Conservation (phyloP, 2,888 invertebrate species). For the Erebia aethiops region DNA sequence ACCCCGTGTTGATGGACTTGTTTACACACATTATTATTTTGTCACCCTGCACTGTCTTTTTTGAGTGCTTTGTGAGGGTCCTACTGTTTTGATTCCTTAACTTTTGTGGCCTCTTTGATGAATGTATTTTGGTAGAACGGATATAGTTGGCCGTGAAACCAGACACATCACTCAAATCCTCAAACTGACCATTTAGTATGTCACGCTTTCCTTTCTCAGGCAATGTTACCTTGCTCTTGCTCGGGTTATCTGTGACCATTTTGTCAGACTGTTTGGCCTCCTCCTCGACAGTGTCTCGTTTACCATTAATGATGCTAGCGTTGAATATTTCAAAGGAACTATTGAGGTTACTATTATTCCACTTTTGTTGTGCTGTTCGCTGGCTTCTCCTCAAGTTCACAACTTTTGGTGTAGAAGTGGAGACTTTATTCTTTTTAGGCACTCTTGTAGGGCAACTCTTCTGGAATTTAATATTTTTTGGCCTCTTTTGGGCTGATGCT, state of each 20-base stretch:
- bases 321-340: conserved; percentile 61
- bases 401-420: conserved; percentile 68
- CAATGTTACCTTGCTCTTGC: conserved; percentile 34
- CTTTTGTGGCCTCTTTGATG: conserved; percentile 61
- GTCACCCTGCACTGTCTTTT: conserved; percentile 46
- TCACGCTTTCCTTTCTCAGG: conserved; percentile 45
- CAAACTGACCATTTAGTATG: conserved; percentile 64
- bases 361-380: conserved; percentile 59
- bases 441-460: conserved; percentile 51
- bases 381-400: conserved; percentile 62
- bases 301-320: conserved; percentile 49
- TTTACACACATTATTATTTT: conserved; percentile 63
- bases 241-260: conserved; percentile 37
- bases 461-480: conserved; percentile 56
- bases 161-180: conserved; percentile 76
- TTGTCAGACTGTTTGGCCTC: not conserved
- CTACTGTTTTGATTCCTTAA: conserved; percentile 59
- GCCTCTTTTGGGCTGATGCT: conserved; percentile 55
- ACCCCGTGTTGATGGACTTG: conserved; percentile 60
- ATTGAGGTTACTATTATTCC: conserved; percentile 56
- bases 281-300: conserved; percentile 9
- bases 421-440: conserved; percentile 63
- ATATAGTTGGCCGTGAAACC: conserved; percentile 79
- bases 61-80: conserved; percentile 60
- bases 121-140: conserved; percentile 71